These are phyloP conservation scores for Diarsia mendica DNA, from an alignment of 2,888 invertebrate species.

Conservation along the genomic window DNA sequence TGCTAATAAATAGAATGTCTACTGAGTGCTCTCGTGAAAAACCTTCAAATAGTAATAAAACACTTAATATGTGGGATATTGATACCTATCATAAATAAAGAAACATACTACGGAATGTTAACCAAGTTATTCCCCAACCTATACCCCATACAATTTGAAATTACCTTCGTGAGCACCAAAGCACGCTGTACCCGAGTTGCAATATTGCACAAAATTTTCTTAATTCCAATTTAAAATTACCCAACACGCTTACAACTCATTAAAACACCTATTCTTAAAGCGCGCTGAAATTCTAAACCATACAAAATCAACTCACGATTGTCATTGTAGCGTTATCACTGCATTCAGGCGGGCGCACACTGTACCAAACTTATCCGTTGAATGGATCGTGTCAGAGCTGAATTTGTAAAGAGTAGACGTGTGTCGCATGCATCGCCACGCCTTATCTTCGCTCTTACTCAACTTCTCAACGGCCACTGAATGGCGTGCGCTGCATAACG, in stretches of 20 bases:
- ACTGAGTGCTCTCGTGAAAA: neutral
- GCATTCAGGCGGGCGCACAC: conserved; percentile 82
- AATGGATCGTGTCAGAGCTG: conserved; percentile 86
- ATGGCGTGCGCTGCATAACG: conserved; percentile 69
- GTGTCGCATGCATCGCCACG: conserved; percentile 84
- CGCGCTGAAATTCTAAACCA: conserved; percentile 57
- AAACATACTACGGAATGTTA: neutral
- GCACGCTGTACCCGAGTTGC: conserved; percentile 12
- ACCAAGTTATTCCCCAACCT: neutral
- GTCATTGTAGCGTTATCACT: conserved; percentile 85
- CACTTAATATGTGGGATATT: neutral
- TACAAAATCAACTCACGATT: conserved; percentile 78
- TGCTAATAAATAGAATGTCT: neutral
- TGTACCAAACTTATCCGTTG: conserved; percentile 86
- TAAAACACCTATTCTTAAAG: conserved; percentile 62
- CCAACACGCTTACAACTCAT: conserved; percentile 55
- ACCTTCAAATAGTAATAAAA: neutral
- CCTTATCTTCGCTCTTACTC: conserved; percentile 84
- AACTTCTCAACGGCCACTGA: conserved; percentile 79
- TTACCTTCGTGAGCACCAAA: neutral
- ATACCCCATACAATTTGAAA: conserved; percentile 1
- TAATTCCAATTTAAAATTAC: conserved; percentile 39
- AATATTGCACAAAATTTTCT: conserved; percentile 23
- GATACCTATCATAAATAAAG: neutral
- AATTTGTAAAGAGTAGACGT: conserved; percentile 90